Conservation (phyloP, 2,113 vertebrate species). For the Petroica traversi region DNA sequence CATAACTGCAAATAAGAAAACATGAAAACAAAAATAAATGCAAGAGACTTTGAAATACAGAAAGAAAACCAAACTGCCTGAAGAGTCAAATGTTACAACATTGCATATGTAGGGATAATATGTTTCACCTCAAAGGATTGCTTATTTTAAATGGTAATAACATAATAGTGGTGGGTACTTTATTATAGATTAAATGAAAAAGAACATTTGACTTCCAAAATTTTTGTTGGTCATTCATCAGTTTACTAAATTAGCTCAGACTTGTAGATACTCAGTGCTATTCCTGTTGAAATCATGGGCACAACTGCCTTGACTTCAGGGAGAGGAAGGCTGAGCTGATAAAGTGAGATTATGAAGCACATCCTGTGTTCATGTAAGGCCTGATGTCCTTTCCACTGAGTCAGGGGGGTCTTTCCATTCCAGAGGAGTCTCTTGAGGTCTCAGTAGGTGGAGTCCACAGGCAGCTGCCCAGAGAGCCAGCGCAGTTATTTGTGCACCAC, state of each 20-base stretch:
- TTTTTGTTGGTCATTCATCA: not conserved
- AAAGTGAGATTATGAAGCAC: not conserved
- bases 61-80: not conserved
- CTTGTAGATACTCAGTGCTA: not conserved
- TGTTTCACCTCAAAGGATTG: not conserved
- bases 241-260: not conserved
- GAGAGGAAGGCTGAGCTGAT: not conserved
- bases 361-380: not conserved
- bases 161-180: not conserved
- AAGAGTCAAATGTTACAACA: not conserved
- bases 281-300: not conserved
- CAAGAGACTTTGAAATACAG: not conserved
- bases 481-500: not conserved
- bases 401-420: not conserved
- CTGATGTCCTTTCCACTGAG: not conserved
- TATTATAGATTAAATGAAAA: slow-evolving; percentile 10
- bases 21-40: rapidly evolving
- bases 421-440: not conserved
- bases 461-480: not conserved
- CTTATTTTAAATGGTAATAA: not conserved
- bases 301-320: not conserved
- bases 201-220: not conserved
- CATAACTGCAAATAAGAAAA: not conserved
- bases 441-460: not conserved
- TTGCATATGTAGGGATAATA: not conserved